Evolutionary conservation across 2,113 vertebrate species (phyloP).

Genomic region (Elephas maximus): DNA sequence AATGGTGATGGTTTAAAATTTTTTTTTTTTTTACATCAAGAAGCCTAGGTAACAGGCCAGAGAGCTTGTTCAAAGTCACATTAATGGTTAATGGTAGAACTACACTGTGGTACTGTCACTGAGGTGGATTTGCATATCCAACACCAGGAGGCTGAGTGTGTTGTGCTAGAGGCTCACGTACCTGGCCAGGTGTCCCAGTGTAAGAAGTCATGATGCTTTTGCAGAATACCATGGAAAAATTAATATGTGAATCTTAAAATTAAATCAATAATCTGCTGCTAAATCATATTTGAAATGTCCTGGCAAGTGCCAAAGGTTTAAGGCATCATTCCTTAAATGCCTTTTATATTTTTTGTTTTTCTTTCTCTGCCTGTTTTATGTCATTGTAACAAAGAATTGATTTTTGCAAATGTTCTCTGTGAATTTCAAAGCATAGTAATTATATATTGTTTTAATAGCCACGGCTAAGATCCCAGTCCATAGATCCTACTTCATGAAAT

Average conservation of each 20-base stretch:
- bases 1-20: neutral
- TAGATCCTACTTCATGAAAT: neutral
- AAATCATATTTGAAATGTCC: slow-evolving; percentile 44
- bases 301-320: neutral
- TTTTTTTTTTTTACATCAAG: neutral
- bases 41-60: neutral
- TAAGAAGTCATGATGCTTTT: slow-evolving; percentile 24
- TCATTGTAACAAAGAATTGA: neutral
- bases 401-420: slow-evolving; percentile 44
- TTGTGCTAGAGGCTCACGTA: neutral
- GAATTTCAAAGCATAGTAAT: slow-evolving; percentile 42
- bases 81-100: slow-evolving; percentile 13
- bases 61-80: slow-evolving; percentile 4
- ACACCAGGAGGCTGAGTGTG: neutral
- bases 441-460: slow-evolving; percentile 30
- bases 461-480: neutral
- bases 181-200: slow-evolving; percentile 32
- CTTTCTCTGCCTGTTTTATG: neutral
- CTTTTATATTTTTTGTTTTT: neutral
- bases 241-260: slow-evolving; percentile 56
- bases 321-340: neutral
- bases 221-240: slow-evolving; percentile 33
- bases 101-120: too few relatives aligned
- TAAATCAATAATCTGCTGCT: slow-evolving; percentile 27
- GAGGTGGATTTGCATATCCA: neutral